Base-by-base conservation (phyloP, 1,140 invertebrate genomes). In the Zophobas atratus region DNA sequence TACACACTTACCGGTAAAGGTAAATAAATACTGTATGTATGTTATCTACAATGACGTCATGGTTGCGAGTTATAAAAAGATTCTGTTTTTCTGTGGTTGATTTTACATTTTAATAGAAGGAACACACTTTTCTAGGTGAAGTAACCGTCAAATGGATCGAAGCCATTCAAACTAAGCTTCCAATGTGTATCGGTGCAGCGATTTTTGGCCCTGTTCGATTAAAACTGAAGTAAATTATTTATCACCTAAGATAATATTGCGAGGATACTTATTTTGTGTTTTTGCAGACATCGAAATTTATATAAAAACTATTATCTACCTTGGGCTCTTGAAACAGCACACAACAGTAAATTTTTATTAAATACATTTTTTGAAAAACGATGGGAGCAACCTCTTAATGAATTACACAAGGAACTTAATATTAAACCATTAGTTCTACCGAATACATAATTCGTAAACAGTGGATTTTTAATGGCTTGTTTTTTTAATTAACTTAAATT, bases 91-190 rank as follows among this genome's bases (percentile, higher is more conserved):
- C 20, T 20, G 20, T 20, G 20, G 20, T 20, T 20, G 20, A 20
- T 20, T 20, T 20, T 20, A 20, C 20, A 20, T 20, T 20, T 20
- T 20, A 20, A 20, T 20, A 20, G 20, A 20, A 20, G 20, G 20
- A 20, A 67, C 8, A 35, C 6, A 38, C 38, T 77, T 67, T 75
- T 60, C 38, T 73, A 89, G 91, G 92, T 57, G 94, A 98, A 90
- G 96, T 99, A 20, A 92, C 95, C 3, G 95, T 99, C 2, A 99
- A 99, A 88, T 99, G 97, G 97, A 91, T 99, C 72, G 98, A 99
- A 91, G 97, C 92, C 3, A 91, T 99, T 56, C 97, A 98, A 87
- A 95, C 93, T 20, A 92, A 90, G 71, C 86, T 98, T 38, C 97
- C 97, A 1, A 98, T 98, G 96, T 98, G 96, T 84, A 89, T 96